Evolutionary conservation across 2,113 vertebrate species (phyloP).

Genomic region (Candoia aspera): DNA sequence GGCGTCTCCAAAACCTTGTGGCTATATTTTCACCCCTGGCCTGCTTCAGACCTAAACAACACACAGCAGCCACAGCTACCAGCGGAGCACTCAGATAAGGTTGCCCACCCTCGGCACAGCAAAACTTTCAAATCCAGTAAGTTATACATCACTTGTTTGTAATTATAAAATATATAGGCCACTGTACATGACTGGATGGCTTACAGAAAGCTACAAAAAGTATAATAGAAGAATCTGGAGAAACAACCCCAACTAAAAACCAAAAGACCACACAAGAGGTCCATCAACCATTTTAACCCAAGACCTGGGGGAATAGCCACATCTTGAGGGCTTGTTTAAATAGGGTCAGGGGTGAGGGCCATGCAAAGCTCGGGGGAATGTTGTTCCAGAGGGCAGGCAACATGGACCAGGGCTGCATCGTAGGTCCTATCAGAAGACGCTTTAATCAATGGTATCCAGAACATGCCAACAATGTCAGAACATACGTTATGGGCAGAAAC

Average conservation of each 20-base stretch:
- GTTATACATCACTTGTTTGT: neutral
- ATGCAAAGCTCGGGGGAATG: neutral
- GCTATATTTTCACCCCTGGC: neutral
- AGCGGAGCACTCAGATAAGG: neutral
- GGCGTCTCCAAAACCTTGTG: neutral
- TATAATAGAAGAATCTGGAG: neutral
- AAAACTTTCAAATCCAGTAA: neutral
- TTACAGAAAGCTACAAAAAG: neutral
- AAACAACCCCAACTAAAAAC: neutral
- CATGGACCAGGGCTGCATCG: neutral
- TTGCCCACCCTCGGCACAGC: neutral
- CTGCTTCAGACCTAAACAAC: neutral
- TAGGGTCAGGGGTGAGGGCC: neutral
- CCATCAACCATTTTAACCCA: neutral
- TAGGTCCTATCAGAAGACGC: neutral
- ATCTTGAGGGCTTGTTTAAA: neutral
- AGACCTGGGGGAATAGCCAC: neutral
- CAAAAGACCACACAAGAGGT: neutral
- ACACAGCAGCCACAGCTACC: neutral
- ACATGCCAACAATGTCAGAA: neutral
- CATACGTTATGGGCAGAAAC: neutral
- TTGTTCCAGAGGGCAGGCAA: neutral
- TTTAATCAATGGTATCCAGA: neutral
- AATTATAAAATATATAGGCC: neutral
- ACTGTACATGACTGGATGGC: neutral